These are phyloP conservation scores for Odontesthes bonariensis DNA, from an alignment of 2,113 vertebrate genomes.

Conservation along the genomic window DNA sequence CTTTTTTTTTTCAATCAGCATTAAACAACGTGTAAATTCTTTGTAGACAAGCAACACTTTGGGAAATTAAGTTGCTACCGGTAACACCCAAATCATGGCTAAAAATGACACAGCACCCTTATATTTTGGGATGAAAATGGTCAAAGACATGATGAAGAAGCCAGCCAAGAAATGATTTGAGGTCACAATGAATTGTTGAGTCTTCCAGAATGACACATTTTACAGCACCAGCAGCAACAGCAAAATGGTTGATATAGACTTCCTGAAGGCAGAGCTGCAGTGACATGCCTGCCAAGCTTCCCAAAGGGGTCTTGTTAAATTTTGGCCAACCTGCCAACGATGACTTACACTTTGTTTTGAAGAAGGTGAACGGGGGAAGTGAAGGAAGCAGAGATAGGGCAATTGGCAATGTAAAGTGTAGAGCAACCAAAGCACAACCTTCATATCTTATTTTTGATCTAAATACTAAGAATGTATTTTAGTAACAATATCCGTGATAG, in stretches of 20 bases:
- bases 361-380: background rate
- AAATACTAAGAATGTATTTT: background rate
- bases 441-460: background rate
- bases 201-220: background rate
- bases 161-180: background rate
- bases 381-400: background rate
- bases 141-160: background rate
- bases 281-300: conserved; percentile 5
- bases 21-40: background rate
- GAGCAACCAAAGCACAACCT: background rate
- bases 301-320: background rate
- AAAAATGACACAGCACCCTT: background rate
- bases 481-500: background rate
- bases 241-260: background rate
- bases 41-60: background rate
- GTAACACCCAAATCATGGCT: background rate
- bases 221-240: background rate
- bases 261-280: background rate
- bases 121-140: background rate
- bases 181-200: background rate
- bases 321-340: background rate
- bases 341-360: conserved; percentile 8
- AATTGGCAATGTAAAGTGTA: too few species aligned
- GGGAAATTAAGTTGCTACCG: background rate
- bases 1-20: background rate